Evolutionary conservation across 30 jellyfish, hydroid and myxozoan genomes (phyloP).

Genomic region (Cassiopea andromeda): DNA sequence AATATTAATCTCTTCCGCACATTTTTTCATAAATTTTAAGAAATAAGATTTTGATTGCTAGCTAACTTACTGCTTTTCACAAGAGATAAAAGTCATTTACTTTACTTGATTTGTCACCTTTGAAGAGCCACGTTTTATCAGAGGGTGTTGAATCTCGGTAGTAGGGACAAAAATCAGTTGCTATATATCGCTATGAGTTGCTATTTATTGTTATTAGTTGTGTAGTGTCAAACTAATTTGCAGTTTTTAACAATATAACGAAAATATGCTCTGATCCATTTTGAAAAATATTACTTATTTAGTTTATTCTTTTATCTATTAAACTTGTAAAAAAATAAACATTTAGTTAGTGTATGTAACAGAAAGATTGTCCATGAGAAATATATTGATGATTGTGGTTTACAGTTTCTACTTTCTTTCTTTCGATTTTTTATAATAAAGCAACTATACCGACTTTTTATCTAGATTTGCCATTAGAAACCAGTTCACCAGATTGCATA

Average conservation of each 20-base stretch:
- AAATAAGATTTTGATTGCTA: background rate
- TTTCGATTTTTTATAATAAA: too few relatives aligned
- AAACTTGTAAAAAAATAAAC: background rate
- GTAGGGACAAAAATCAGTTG: background rate
- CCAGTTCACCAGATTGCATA: too few relatives aligned
- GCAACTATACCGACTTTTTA: too few relatives aligned
- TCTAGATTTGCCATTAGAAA: too few relatives aligned
- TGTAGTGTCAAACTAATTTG: background rate
- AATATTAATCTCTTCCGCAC: too few relatives aligned
- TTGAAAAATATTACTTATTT: background rate
- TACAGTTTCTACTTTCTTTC: too few relatives aligned
- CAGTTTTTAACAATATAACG: background rate
- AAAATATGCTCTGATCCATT: conserved; percentile 14
- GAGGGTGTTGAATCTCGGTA: background rate
- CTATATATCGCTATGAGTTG: background rate
- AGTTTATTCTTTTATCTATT: background rate
- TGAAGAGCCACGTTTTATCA: background rate
- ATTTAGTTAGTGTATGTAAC: background rate
- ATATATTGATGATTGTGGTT: too few relatives aligned
- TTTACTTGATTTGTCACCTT: background rate
- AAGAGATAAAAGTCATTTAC: background rate
- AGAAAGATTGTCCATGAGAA: background rate
- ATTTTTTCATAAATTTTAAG: too few relatives aligned
- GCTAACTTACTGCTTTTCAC: background rate
- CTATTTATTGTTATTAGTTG: too few relatives aligned